Percentiles rank a stretch among this genome's conserved stretches.
Conservation (phyloP, 53 echinoderm and acorn worm species). For the Zoroaster sp. region DNA sequence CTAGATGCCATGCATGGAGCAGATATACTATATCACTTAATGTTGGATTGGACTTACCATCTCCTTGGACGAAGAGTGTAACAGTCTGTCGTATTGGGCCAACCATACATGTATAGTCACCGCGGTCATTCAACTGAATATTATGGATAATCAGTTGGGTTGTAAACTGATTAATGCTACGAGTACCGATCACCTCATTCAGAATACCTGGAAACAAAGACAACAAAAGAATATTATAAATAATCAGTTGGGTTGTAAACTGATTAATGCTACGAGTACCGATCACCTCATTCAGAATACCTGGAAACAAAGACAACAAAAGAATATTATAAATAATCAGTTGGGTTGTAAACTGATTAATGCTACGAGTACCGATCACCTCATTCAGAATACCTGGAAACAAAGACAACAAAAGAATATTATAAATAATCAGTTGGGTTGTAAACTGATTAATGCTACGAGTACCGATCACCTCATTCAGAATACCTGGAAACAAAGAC, state of each 20-base stretch:
- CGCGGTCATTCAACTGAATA: slow-evolving; percentile 71
- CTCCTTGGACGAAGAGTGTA: slow-evolving; percentile 71
- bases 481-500: too few species aligned
- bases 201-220: too few species aligned
- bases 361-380: not conserved
- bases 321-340: not conserved
- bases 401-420: too few species aligned
- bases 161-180: slow-evolving; percentile 37
- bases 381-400: not conserved
- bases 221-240: not conserved
- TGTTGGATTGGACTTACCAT: slow-evolving; percentile 52
- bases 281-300: not conserved
- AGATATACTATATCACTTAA: not conserved
- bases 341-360: not conserved
- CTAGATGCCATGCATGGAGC: too few species aligned
- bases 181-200: slow-evolving; percentile 75
- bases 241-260: not conserved
- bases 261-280: too few species aligned
- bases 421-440: too few species aligned
- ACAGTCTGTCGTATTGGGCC: slow-evolving; percentile 61
- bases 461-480: too few species aligned
- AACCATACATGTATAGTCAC: slow-evolving; percentile 77
- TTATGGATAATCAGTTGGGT: slow-evolving; percentile 77
- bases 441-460: too few species aligned
- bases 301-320: not conserved